A percentile compares a stretch with the other conserved stretches of the same genome.
Conservation (phyloP, 2,113 vertebrate genomes). For the Vicugna pacos region DNA sequence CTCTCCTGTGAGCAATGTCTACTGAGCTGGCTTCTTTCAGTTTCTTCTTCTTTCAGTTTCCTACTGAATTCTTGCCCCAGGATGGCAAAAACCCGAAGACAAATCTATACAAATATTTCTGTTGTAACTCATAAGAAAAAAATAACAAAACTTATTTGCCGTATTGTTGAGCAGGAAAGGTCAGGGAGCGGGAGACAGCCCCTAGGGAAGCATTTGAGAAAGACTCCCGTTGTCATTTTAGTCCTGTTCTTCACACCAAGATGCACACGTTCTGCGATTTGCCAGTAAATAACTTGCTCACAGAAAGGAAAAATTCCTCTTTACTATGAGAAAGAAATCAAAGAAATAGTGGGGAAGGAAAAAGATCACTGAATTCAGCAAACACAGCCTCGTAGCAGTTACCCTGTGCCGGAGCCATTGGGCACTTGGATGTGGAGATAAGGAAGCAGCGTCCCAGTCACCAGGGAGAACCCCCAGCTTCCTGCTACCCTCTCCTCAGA, state of each 20-base stretch:
- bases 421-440: not conserved
- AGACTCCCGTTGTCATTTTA: not conserved
- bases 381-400: not conserved
- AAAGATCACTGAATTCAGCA: not conserved
- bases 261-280: not conserved
- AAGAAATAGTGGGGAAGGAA: not conserved
- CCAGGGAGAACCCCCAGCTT: not conserved
- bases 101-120: slow-evolving; percentile 59
- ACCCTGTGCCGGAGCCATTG: not conserved
- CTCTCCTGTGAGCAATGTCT: slow-evolving; percentile 39
- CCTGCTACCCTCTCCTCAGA: not conserved
- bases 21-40: not conserved
- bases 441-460: accelerated
- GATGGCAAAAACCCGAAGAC: slow-evolving; percentile 36
- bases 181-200: slow-evolving; percentile 37
- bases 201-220: not conserved
- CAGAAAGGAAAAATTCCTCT: slow-evolving; percentile 36
- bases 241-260: slow-evolving; percentile 12
- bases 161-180: not conserved
- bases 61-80: not conserved
- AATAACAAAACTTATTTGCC: slow-evolving; percentile 42
- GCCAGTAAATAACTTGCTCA: slow-evolving; percentile 46
- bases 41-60: slow-evolving; percentile 18
- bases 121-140: slow-evolving; percentile 14
- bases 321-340: not conserved